A percentile compares a stretch with the other conserved stretches of the same genome.
These are phyloP conservation scores for Leptopilina boulardi DNA, from an alignment of 1,140 invertebrate species.

Conservation along the genomic window DNA sequence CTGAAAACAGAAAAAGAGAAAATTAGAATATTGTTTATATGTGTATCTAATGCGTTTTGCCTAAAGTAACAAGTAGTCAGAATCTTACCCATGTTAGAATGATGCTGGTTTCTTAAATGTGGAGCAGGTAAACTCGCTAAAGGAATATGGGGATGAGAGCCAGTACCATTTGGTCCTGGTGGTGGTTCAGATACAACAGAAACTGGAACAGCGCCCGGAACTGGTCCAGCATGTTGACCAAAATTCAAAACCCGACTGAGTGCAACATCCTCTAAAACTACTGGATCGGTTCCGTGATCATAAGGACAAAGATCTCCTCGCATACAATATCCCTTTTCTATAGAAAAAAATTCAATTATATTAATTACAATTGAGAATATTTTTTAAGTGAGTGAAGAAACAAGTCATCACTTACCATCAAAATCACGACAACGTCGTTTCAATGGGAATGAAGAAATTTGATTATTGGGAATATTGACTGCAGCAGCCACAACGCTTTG, in stretches of 20 bases:
- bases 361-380: conserved; percentile 30
- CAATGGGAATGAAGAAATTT: conserved; percentile 66
- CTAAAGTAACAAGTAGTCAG: too few species aligned
- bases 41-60: too few species aligned
- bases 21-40: too few species aligned
- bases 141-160: conserved; percentile 74
- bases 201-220: conserved; percentile 71
- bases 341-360: conserved; percentile 48
- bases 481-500: conserved; percentile 77
- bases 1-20: conserved; percentile 64
- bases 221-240: conserved; percentile 74
- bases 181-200: conserved; percentile 67
- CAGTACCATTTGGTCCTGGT: conserved; percentile 71
- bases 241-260: conserved; percentile 78
- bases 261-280: conserved; percentile 91
- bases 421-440: conserved; percentile 85
- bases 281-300: conserved; percentile 96
- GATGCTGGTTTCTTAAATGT: conserved; percentile 75
- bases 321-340: conserved; percentile 96
- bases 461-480: conserved; percentile 64
- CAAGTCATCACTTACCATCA: conserved; percentile 77
- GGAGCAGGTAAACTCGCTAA: conserved; percentile 75
- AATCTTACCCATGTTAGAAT: conserved; percentile 70
- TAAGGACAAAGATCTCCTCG: conserved; percentile 95
- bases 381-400: background rate